Percentiles rank a stretch among this genome's conserved stretches.
Evolutionary conservation across 2,888 invertebrate species (phyloP).

Genomic region (Amblyjoppa proteus): DNA sequence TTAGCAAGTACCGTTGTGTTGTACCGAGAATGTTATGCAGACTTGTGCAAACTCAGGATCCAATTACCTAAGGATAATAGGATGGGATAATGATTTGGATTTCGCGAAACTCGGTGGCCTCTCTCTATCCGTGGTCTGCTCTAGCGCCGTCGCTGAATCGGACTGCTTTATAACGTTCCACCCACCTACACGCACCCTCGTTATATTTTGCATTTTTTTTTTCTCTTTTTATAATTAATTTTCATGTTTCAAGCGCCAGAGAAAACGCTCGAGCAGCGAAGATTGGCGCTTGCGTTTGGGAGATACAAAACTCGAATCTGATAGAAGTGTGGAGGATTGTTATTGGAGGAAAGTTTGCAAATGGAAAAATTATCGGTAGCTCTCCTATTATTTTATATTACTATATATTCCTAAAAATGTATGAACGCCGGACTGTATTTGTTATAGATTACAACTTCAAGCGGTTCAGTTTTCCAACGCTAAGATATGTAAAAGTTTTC

Average conservation of each 20-base stretch:
- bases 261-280: background rate
- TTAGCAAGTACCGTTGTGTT: conserved; percentile 60
- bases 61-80: conserved; percentile 66
- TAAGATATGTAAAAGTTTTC: too few species aligned
- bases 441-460: too few species aligned
- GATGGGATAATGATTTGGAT: conserved; percentile 59
- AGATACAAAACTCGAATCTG: background rate
- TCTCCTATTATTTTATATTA: background rate
- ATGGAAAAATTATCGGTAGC: background rate
- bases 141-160: conserved; percentile 26
- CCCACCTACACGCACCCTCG: background rate
- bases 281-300: background rate
- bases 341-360: background rate
- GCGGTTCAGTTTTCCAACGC: too few species aligned
- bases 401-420: too few species aligned
- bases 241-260: background rate
- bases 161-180: conserved; percentile 27
- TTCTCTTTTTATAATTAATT: conserved; percentile 4
- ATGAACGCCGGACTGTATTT: too few species aligned
- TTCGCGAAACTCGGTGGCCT: conserved; percentile 27
- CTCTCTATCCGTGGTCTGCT: conserved; percentile 5
- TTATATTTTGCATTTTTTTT: conserved; percentile 4
- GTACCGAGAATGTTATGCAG: conserved; percentile 59
- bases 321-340: background rate
- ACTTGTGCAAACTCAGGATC: conserved; percentile 67